Evolutionary conservation across 2,888 invertebrate genomes (phyloP).

Genomic region (Xanthostigma xanthostigma): DNA sequence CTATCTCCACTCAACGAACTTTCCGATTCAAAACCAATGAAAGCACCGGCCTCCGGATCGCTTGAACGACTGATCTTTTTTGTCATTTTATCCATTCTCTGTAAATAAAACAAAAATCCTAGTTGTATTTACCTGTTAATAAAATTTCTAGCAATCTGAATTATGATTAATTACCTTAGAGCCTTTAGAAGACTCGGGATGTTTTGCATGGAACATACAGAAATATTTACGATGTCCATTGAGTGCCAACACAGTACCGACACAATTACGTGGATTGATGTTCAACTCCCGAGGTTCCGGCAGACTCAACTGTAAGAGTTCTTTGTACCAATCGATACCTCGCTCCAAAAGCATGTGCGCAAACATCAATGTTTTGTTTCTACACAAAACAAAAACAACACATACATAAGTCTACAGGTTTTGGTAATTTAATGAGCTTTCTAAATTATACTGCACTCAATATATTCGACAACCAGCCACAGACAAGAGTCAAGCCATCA

Average conservation of each 20-base stretch:
- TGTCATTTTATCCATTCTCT: constrained; percentile 59
- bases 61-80: constrained; percentile 1
- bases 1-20: constrained; percentile 44
- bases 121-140: not conserved
- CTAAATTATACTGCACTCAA: too few relatives aligned
- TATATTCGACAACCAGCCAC: too few relatives aligned
- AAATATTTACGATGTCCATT: constrained; percentile 97
- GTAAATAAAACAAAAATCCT: constrained; percentile 6
- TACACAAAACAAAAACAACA: constrained; percentile 25
- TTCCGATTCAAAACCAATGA: constrained; percentile 68
- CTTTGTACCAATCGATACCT: constrained; percentile 85
- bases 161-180: constrained; percentile 37
- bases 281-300: constrained; percentile 67
- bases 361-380: constrained; percentile 93
- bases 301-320: constrained; percentile 73
- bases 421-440: too few relatives aligned
- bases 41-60: constrained; percentile 70
- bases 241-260: constrained; percentile 88
- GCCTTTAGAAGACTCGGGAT: constrained; percentile 58
- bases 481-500: too few relatives aligned
- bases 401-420: too few relatives aligned
- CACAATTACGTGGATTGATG: constrained; percentile 92
- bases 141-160: too few relatives aligned
- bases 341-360: constrained; percentile 86
- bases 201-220: constrained; percentile 96